Evolutionary conservation across 2,113 vertebrate genomes (phyloP), one percentile per base, ranked within the genome.

Genomic region (Pan paniscus): DNA sequence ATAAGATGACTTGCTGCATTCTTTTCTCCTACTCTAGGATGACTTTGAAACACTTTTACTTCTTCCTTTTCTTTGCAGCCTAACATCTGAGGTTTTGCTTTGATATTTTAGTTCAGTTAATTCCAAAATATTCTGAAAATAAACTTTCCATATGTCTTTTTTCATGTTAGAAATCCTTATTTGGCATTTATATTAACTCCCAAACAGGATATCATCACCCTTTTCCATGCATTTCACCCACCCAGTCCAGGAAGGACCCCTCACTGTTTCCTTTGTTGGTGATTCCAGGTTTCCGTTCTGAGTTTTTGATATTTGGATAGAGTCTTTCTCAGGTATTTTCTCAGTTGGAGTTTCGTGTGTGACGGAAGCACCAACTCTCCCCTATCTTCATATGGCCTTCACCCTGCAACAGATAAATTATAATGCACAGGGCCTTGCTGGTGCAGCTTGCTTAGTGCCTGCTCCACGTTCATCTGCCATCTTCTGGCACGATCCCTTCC

Each of bases 181-280:
- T 93, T 94, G 81, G n/a, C 64, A 85, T 93, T 94, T 93, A 64
- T 72, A 88, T 72, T 72, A 88, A 84, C 85, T 91, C 73, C 5
- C 50, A 48, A 38, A 25, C 7, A 81, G 43, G 43, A 25, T 23
- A 22, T 23, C 55, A 27, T 57, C 43, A 2, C 30, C n/a, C 10
- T 48, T 46, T 79, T 50, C 73, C n/a, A 94, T n/a, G 30, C 50
- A 12, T 64, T 30, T 30, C 27, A 64, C 61, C 5, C 5, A 5
- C 12, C 61, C 27, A 75, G 59, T 30, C 6, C 1, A 8, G 0
- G 32, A 30, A 0, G 8, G 18, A 12, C 23, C 61, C n/a, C 43
- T 82, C 35, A 18, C 23, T 70, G 30, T 35, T 90, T 50, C 50
- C 57, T 78, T 11, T 59, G 35, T 40, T 57, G 20, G 27, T 23